phyloP scores from a whole-genome alignment of 2,888 invertebrate genomes.

The Drosophila phalerata region DNA sequence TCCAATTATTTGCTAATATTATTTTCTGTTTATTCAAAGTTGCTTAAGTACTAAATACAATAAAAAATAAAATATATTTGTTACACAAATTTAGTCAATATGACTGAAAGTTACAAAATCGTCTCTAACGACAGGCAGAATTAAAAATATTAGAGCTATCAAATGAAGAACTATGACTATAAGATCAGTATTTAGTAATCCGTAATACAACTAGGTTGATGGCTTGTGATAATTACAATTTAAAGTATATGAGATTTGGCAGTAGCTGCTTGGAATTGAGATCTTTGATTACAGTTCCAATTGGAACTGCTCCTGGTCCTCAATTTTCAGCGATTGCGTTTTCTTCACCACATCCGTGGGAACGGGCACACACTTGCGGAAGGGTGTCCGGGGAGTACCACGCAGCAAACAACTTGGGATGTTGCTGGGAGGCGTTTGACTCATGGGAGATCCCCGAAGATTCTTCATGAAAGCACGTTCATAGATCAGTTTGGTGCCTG shows the following conservation, averaged over 20 bases:
- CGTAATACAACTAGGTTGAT: slow-evolving; percentile 46
- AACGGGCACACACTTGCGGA: slow-evolving; percentile 83
- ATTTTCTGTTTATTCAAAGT: slow-evolving; percentile 41
- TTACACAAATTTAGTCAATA: slow-evolving; percentile 69
- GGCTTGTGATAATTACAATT: slow-evolving; percentile 27
- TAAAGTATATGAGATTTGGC: slow-evolving; percentile 52
- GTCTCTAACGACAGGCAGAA: neutral
- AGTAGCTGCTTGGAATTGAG: slow-evolving; percentile 61
- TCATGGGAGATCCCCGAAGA: slow-evolving; percentile 94
- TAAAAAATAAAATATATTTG: slow-evolving; percentile 8
- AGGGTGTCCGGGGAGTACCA: slow-evolving; percentile 86
- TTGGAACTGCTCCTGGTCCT: slow-evolving; percentile 85
- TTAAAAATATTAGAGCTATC: slow-evolving; percentile 7
- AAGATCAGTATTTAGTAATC: slow-evolving; percentile 23
- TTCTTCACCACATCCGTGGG: slow-evolving; percentile 79
- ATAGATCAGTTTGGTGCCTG: slow-evolving; percentile 97
- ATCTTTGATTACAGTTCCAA: slow-evolving; percentile 80
- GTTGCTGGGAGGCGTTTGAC: slow-evolving; percentile 94
- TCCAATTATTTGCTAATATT: slow-evolving; percentile 15
- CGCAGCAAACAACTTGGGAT: slow-evolving; percentile 91
- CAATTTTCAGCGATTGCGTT: slow-evolving; percentile 78
- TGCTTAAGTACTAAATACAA: slow-evolving; percentile 22
- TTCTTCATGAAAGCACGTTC: slow-evolving; percentile 95
- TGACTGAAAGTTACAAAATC: slow-evolving; percentile 61
- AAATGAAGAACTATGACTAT: slow-evolving; percentile 8